Percentiles rank a stretch among this genome's conserved stretches.
Evolutionary conservation across 2,113 vertebrate species (phyloP).

Genomic region (Ploceus nigricollis): DNA sequence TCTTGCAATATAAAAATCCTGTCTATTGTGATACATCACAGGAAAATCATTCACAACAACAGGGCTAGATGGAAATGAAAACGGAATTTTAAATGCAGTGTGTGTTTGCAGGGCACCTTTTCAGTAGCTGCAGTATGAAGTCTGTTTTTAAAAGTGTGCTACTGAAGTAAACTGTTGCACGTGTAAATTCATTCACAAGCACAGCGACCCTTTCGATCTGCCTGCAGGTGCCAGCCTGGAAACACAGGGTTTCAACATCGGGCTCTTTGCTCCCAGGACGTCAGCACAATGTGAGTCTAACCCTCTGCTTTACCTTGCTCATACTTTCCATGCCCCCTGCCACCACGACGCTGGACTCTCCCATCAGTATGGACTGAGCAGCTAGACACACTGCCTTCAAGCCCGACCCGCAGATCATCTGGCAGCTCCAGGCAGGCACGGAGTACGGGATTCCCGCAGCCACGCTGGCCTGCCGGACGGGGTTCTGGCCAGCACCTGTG

Average conservation of each 20-base stretch:
- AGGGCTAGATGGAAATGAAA: background rate
- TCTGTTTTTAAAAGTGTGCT: background rate
- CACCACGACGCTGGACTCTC: conserved; percentile 86
- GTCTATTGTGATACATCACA: background rate
- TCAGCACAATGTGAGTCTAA: fast-evolving
- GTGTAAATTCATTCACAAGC: background rate
- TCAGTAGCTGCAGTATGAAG: background rate
- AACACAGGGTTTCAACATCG: background rate
- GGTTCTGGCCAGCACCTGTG: conserved; percentile 93
- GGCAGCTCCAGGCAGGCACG: conserved; percentile 92
- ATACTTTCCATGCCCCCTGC: conserved; percentile 98
- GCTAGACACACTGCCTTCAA: conserved; percentile 91
- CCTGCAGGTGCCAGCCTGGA: background rate
- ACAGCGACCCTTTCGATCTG: background rate
- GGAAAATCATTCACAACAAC: background rate
- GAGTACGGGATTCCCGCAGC: conserved; percentile 86
- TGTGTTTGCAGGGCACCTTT: background rate
- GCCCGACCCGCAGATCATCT: conserved; percentile 96
- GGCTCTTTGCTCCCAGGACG: background rate
- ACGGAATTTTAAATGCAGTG: background rate
- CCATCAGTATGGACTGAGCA: conserved; percentile 82
- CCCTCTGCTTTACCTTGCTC: conserved; percentile 83
- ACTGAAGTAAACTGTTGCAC: background rate
- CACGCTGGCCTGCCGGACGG: conserved; percentile 86
- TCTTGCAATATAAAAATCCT: background rate